A percentile compares a stretch with the other conserved stretches of the same genome.
phyloP scores from a whole-genome alignment of 2,797 vertebrate species.

The Darevskia mixta region DNA sequence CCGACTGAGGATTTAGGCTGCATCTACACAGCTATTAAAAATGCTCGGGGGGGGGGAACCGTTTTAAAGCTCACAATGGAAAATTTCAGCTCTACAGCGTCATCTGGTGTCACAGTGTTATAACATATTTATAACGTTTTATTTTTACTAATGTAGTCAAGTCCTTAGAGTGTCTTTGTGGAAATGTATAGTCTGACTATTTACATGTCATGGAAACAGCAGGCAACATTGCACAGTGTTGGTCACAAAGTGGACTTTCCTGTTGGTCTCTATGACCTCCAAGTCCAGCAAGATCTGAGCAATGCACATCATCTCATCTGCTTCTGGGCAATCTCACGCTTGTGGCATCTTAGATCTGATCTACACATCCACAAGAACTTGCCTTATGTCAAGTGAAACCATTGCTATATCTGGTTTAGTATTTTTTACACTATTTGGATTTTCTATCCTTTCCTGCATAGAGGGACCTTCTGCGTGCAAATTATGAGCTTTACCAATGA shows the following conservation, averaged over 20 bases:
- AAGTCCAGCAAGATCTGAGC: not conserved
- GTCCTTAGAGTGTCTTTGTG: not conserved
- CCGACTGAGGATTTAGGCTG: not conserved
- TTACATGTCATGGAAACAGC: not conserved
- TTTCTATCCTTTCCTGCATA: not conserved
- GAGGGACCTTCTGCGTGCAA: not conserved
- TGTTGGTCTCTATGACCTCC: not conserved
- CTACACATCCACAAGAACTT: not conserved
- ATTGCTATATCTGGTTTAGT: not conserved
- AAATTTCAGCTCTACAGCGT: no score
- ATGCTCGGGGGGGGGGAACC: accelerated
- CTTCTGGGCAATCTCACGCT: not conserved
- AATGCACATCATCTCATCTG: not conserved
- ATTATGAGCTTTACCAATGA: not conserved
- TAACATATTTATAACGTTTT: no score
- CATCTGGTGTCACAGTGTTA: no score
- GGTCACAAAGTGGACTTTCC: not conserved
- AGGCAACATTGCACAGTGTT: not conserved
- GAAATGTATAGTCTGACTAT: not conserved
- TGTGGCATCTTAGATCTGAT: not conserved
- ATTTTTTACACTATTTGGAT: not conserved
- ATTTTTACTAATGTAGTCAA: no score
- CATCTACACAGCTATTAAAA: no score
- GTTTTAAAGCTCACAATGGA: no score
- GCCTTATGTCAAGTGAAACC: not conserved